phyloP scores from a whole-genome alignment of 1,140 invertebrate species.

The Portunus trituberculatus region DNA sequence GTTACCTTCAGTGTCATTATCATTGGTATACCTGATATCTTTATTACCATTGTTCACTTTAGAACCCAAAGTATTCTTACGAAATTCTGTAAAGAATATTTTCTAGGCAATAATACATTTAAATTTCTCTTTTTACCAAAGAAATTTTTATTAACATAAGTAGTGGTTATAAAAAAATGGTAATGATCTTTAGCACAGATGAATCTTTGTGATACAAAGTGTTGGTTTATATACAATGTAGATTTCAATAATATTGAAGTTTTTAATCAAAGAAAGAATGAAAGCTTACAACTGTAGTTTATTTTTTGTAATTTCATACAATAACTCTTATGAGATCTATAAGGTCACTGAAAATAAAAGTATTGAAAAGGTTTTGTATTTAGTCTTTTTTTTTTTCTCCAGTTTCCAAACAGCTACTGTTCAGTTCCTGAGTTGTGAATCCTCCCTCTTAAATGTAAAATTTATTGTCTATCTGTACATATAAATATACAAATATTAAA shows the following conservation, averaged over 20 bases:
- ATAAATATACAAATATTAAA: constrained; percentile 14
- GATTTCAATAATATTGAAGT: not conserved
- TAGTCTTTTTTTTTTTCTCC: not conserved
- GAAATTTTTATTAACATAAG: no score
- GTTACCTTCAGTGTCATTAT: not conserved
- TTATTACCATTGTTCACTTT: not conserved
- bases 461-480: not conserved
- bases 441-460: not conserved
- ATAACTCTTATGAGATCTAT: not conserved
- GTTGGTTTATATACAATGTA: not conserved
- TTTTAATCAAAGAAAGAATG: not conserved
- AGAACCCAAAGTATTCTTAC: no score
- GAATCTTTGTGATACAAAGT: not conserved
- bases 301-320: not conserved
- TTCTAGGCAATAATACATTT: no score
- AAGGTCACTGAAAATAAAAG: not conserved
- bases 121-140: no score
- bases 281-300: not conserved
- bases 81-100: no score
- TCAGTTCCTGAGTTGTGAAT: constrained; percentile 5
- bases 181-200: no score
- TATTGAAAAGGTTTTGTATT: not conserved
- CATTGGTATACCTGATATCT: not conserved
- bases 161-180: no score
- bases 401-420: not conserved